phyloP scores from a whole-genome alignment of 2,888 invertebrate species.

The Osmoderma eremita region DNA sequence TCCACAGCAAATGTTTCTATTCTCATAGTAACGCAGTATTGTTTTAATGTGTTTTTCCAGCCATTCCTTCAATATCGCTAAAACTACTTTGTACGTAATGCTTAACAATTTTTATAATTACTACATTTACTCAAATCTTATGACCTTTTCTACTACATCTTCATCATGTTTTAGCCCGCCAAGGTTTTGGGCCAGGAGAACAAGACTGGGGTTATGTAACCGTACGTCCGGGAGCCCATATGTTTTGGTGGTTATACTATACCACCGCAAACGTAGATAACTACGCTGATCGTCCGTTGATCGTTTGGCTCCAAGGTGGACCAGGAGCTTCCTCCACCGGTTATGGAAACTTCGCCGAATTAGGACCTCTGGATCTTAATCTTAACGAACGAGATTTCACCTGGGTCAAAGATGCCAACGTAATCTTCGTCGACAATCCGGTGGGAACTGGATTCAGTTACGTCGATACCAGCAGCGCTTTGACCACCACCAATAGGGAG shows the following conservation, averaged over 20 bases:
- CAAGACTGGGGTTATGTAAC: slow-evolving; percentile 81
- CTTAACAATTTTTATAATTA: no score
- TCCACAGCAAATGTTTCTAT: no score
- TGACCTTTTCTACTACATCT: no score
- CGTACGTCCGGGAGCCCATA: slow-evolving; percentile 78
- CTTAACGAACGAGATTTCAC: slow-evolving; percentile 76
- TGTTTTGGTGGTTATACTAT: slow-evolving; percentile 90
- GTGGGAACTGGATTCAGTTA: slow-evolving; percentile 89
- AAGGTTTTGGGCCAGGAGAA: slow-evolving; percentile 69
- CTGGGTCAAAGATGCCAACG: slow-evolving; percentile 84
- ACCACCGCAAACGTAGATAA: slow-evolving; percentile 68
- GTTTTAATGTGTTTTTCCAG: no score
- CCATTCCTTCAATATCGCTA: no score
- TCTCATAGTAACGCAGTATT: no score
- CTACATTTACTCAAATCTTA: no score
- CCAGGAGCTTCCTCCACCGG: slow-evolving; percentile 70
- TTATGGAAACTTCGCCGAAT: slow-evolving; percentile 87
- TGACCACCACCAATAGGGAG: slow-evolving; percentile 68
- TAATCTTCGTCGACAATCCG: slow-evolving; percentile 88
- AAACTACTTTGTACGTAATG: no score
- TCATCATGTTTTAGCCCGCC: slow-evolving; percentile 46
- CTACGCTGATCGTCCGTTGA: slow-evolving; percentile 75
- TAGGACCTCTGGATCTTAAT: slow-evolving; percentile 76
- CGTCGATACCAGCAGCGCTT: slow-evolving; percentile 67
- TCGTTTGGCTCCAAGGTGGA: slow-evolving; percentile 92